Conservation (phyloP, 2,888 invertebrate species). For the Rhagium mordax region DNA sequence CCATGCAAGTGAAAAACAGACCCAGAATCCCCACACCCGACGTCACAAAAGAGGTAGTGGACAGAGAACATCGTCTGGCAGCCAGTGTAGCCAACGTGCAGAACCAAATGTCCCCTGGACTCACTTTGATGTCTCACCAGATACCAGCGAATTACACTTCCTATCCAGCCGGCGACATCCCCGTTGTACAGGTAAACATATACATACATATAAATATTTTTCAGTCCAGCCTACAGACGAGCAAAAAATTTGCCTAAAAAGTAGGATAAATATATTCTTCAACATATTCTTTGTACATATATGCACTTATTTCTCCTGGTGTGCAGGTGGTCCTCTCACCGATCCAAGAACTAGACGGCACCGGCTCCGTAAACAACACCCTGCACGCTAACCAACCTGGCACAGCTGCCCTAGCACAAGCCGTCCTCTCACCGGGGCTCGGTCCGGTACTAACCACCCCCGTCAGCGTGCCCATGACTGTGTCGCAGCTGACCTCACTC, state of each 20-base stretch:
- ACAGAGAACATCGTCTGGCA: slow-evolving; percentile 78
- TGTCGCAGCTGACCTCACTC: slow-evolving; percentile 75
- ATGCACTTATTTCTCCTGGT: neutral
- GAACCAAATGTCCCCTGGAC: slow-evolving; percentile 63
- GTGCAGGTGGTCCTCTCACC: slow-evolving; percentile 85
- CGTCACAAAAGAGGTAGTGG: slow-evolving; percentile 85
- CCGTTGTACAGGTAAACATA: slow-evolving; percentile 79
- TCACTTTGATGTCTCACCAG: slow-evolving; percentile 80
- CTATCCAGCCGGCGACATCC: slow-evolving; percentile 75
- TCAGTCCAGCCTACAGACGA: too few species aligned
- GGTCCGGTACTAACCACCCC: slow-evolving; percentile 71
- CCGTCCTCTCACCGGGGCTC: slow-evolving; percentile 78
- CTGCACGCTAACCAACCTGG: slow-evolving; percentile 81
- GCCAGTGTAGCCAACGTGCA: slow-evolving; percentile 66
- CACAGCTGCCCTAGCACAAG: slow-evolving; percentile 85
- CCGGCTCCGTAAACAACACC: slow-evolving; percentile 80
- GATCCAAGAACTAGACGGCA: slow-evolving; percentile 87
- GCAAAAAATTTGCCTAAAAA: too few species aligned
- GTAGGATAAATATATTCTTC: too few species aligned
- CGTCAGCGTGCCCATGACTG: slow-evolving; percentile 74
- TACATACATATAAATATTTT: too few species aligned
- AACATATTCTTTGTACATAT: too few species aligned
- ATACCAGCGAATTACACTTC: slow-evolving; percentile 64
- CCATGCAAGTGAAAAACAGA: slow-evolving; percentile 81
- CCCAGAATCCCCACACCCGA: slow-evolving; percentile 94